Evolutionary conservation across 2,888 invertebrate genomes (phyloP), one percentile per base, ranked within the genome.

Genomic region (Idaea biselata): DNA sequence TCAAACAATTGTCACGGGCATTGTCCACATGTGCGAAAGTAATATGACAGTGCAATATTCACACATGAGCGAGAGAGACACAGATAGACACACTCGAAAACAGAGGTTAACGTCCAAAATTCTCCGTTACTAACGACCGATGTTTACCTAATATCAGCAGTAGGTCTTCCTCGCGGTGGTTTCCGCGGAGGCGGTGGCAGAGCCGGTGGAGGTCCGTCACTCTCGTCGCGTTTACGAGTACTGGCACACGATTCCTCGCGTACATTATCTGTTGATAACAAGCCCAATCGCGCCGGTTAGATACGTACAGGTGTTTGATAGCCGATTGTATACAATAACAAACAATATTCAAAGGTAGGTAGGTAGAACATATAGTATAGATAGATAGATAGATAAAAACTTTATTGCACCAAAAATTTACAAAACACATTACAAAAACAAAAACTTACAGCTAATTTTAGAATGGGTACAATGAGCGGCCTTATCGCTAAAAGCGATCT

Each of bases 141-240:
- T 31, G 6, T 63, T 68, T 54, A 90, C 90, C 87, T 85, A 66
- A 80, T 82, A 1, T 91, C 89, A 7, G 86, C 73, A 18, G 76
- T 79, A 7, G 78, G 68, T 31, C 87, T 77, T 58, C 81, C 81
- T 68, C 91, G 81, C 31, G 88, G 82, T 0, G 88, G 86, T 65
- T 88, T 88, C 60, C 91, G 77, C 2, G 91, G 92, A 31, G 92
- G 92, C 55, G 92, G 92, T 16, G 92, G 92, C 59, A 91, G 74
- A 56, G 90, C 88, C 6, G 92, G 91, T 54, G 88, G 89, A 18
- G 89, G 87, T 58, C 83, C 89, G 74, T 89, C 89, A 53, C 66
- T 71, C 59, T 90, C 90, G 68, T 89, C 88, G 60, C 88, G 82
- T 60, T 88, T 80, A 1, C 88, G 87, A 44, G 75, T 74, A 87